Base-by-base conservation (phyloP, 2,113 vertebrate genomes). In the Ailurus styani region DNA sequence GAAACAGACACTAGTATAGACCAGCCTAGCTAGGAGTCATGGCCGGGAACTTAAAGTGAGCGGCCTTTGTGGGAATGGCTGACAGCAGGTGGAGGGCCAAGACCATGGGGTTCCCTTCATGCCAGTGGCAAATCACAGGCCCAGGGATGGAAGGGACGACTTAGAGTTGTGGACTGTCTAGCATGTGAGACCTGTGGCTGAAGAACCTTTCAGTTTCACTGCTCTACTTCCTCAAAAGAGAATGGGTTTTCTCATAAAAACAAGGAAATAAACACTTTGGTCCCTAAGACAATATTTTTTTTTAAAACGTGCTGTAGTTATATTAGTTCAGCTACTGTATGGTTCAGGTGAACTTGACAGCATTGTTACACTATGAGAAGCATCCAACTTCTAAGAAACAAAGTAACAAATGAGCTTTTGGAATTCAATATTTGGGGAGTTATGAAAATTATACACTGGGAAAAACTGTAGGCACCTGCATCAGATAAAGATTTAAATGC, bases 81-180 rank as follows among this genome's bases (percentile, higher is more conserved):
- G 50, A 50, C 2, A 21, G n/a, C 9, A 23, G 2, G 21, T 12
- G 18, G 0, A 18, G 7, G 11, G 5, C 9, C 27, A 55, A 18
- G 42, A 7, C 27, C 37, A 60, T 1, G 2, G 3, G 25, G 17
- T 21, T 50, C 27, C 25, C 47, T 62, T 84, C 21, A 20, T 7
- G 18, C 20, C 20, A 27, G 2, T 5, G 15, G 21, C 18, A 60
- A 37, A 60, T 31, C 5, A 27, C 0, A 18, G 5, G 77, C 7
- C 17, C 14, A 1, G 9, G 9, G 6, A 29, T 7, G 3, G 2
- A 11, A 54, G 6, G 15, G 21, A 6, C 2, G 3, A 17, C 21
- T n/a, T 42, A 31, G 9, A 37, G 27, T 18, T 40, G 6, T 64
- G 57, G 50, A 34, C 21, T 31, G 27, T 60, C 29, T 8, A 31